Evolutionary conservation across 2,888 invertebrate genomes (phyloP), one percentile per base, ranked within the genome.

Genomic region (Drosophila nr. perissopoda): DNA sequence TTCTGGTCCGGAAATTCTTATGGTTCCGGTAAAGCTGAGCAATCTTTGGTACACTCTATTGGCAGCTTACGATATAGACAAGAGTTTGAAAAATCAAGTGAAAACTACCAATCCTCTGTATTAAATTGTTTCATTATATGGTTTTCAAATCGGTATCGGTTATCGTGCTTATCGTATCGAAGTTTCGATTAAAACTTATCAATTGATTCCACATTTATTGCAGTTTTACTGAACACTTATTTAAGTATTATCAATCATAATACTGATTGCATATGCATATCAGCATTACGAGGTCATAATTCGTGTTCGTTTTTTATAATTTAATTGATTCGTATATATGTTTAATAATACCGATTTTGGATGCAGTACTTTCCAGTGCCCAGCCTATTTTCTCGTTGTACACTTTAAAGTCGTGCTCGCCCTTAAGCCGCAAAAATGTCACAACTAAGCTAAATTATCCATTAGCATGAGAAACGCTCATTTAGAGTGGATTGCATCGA

Each of bases 401-500:
- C 52, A 29, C 13, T n/a, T n/a, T 29, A 31, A 31, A 31, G 51
- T 31, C 51, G 6, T 11, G n/a, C 49, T 29, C 29, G 49, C 4
- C 27, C 4, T 48, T 4, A 13, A 64, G 40, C 29, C 2, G 31
- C 33, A 33, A 60, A 64, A 52, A 13, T 21, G 13, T 4, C 45
- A 29, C 36, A 71, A 16, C 48, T 52, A 42, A 53, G 33, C 33
- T 42, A 77, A 80, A 76, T 66, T 53, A 60, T 62, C 52, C 76
- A 70, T 57, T 65, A 56, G 64, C 76, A 80, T 70, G 76, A 53
- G 52, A 64, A 61, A 60, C 49, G 38, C 57, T 80, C 42, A 61
- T 75, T 71, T 57, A 27, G 45, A 52, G 49, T 61, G 71, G 51
- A 49, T 65, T 49, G 76, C 65, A 79, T 76, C 64, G 75, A 74